Percentiles rank a stretch among this genome's conserved stretches.
Evolutionary conservation across 2,113 vertebrate genomes (phyloP).

Genomic region (Pampusana beccarii): DNA sequence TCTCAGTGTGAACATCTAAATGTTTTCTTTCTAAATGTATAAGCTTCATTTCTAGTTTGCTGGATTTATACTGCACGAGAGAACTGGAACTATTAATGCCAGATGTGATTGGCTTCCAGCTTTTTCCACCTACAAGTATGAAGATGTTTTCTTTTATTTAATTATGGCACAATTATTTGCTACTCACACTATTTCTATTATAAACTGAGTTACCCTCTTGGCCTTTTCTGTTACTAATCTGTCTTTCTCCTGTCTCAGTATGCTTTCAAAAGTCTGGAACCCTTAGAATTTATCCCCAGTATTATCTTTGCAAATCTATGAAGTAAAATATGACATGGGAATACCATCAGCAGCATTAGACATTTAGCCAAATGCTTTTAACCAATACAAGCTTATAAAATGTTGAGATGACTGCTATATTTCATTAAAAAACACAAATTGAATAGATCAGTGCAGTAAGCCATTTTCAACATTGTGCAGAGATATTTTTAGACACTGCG

Average conservation of each 20-base stretch:
- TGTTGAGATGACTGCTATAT: background rate
- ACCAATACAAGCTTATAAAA: background rate
- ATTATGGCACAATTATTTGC: conserved; percentile 81
- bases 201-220: conserved; percentile 69
- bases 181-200: conserved; percentile 72
- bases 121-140: conserved; percentile 70
- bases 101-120: conserved; percentile 76
- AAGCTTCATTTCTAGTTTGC: conserved; percentile 65
- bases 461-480: background rate
- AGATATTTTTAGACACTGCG: background rate
- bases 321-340: background rate
- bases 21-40: conserved; percentile 63
- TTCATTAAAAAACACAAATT: background rate
- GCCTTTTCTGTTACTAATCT: conserved; percentile 74
- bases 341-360: background rate
- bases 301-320: conserved; percentile 8
- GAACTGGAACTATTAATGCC: conserved; percentile 75
- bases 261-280: background rate
- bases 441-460: background rate
- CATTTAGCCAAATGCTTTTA: background rate
- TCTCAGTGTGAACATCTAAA: background rate
- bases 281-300: background rate
- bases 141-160: conserved; percentile 84
- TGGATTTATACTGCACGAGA: conserved; percentile 68
- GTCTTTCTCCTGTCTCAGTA: conserved; percentile 31